Evolutionary conservation across 2,113 vertebrate species (phyloP).

Genomic region (Larimichthys polyactis): DNA sequence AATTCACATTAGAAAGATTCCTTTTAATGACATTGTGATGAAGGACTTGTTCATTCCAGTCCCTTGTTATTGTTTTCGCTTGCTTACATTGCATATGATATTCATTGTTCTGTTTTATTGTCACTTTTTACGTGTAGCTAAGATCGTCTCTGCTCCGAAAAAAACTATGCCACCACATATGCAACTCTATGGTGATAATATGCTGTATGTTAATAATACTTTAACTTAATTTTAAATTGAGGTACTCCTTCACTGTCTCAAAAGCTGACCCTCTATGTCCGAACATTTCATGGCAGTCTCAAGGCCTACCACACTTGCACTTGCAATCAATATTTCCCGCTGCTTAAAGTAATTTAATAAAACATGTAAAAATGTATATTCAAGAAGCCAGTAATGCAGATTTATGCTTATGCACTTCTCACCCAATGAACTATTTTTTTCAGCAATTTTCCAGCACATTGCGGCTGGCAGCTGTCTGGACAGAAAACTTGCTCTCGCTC

Average conservation of each 20-base stretch:
- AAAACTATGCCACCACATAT: not conserved
- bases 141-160: not conserved
- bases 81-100: no score
- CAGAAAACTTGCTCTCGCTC: slow-evolving; percentile 47
- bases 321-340: not conserved
- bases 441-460: slow-evolving; percentile 18
- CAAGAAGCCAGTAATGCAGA: not conserved
- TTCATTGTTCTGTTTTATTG: no score
- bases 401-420: slow-evolving; percentile 24
- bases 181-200: not conserved
- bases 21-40: not conserved
- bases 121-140: not conserved
- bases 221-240: not conserved
- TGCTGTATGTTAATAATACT: not conserved
- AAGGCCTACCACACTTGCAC: not conserved
- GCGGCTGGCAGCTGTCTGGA: slow-evolving; percentile 53
- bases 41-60: no score
- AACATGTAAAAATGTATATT: not conserved
- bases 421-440: not conserved
- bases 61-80: no score
- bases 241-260: not conserved
- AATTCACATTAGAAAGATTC: not conserved
- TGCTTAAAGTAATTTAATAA: not conserved
- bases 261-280: not conserved
- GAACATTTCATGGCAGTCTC: not conserved